A percentile compares a stretch with the other conserved stretches of the same genome.
phyloP scores from a whole-genome alignment of 2,888 invertebrate genomes.

The Apamea epomidion region DNA sequence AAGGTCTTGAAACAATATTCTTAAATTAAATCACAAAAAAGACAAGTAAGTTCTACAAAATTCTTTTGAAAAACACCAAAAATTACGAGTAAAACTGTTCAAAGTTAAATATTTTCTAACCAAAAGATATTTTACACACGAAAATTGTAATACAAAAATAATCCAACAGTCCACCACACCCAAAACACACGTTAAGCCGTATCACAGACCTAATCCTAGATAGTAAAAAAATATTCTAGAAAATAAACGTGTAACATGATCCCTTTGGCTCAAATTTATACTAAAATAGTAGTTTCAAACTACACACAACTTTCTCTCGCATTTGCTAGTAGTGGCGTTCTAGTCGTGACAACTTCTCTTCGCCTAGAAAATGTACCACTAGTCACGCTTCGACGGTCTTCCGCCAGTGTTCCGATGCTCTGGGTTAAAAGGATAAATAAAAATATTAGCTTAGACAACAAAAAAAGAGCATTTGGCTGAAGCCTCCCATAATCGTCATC shows the following conservation, averaged over 20 bases:
- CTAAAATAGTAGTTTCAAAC: conserved; percentile 62
- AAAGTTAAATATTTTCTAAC: neutral
- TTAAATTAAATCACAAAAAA: neutral
- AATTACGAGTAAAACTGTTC: neutral
- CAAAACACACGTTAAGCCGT: conserved; percentile 49
- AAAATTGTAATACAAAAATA: neutral
- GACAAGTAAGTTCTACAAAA: neutral
- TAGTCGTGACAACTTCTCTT: conserved; percentile 93
- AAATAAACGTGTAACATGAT: conserved; percentile 59
- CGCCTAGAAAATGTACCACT: conserved; percentile 86
- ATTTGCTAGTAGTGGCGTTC: conserved; percentile 93
- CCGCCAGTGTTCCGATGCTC: conserved; percentile 85
- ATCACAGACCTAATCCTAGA: conserved; percentile 61
- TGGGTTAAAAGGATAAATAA: conserved; percentile 62
- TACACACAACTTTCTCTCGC: conserved; percentile 93
- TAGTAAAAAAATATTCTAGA: conserved; percentile 64
- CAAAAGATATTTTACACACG: too few species aligned
- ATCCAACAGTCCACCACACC: neutral
- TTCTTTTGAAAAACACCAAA: neutral
- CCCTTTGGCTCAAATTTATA: conserved; percentile 67
- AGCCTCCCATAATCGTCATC: neutral
- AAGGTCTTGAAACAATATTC: neutral
- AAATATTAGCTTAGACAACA: neutral
- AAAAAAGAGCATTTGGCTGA: neutral
- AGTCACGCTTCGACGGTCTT: conserved; percentile 85